Conservation (phyloP, 2,888 invertebrate species). For the Dryadula phaetusa region DNA sequence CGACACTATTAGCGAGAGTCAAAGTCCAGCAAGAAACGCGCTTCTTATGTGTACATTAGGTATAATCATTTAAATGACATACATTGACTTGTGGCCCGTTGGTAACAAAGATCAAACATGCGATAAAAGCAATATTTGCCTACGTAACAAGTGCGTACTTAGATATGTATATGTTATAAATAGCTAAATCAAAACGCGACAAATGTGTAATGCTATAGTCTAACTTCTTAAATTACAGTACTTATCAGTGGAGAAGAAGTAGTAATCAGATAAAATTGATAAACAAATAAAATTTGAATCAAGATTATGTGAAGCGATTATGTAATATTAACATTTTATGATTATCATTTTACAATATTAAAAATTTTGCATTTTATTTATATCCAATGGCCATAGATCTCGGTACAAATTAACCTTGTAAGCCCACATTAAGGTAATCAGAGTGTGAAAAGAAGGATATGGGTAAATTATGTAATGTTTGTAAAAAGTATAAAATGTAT, state of each 20-base stretch:
- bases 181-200: too few relatives aligned
- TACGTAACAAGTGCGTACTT: too few relatives aligned
- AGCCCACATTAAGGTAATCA: too few relatives aligned
- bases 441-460: too few relatives aligned
- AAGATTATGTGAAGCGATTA: not conserved
- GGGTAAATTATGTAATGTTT: too few relatives aligned
- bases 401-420: too few relatives aligned
- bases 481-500: too few relatives aligned
- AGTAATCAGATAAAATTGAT: not conserved
- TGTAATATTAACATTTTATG: not conserved
- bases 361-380: too few relatives aligned
- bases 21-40: conserved; percentile 8
- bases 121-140: not conserved
- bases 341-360: not conserved
- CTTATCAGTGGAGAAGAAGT: not conserved
- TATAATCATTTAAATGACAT: not conserved
- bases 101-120: not conserved
- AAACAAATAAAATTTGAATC: not conserved
- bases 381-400: too few relatives aligned
- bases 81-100: not conserved
- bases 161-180: too few relatives aligned
- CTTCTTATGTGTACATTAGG: not conserved
- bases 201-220: too few relatives aligned
- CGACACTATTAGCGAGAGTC: not conserved
- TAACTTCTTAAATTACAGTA: not conserved